Evolutionary conservation across 2,797 vertebrate species (phyloP), one percentile per base, ranked within the genome.

Genomic region (Clarias platycephalus): DNA sequence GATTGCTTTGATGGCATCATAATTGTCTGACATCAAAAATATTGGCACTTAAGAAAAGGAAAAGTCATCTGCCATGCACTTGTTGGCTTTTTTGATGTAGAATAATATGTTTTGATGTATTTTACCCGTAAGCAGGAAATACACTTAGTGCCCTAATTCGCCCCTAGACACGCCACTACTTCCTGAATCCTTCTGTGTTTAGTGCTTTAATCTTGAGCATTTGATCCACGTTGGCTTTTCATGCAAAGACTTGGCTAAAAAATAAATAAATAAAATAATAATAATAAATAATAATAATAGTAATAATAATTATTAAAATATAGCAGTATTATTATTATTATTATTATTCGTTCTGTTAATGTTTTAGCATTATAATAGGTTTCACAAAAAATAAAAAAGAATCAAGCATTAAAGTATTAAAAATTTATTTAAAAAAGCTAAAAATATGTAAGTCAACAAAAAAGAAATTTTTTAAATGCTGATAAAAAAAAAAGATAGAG

Each of bases 11-110:
- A 94, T 91, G 93, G 92, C 91, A 90, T 88, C 88, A 83, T 94
- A 93, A 94, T 93, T 94, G 93, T 91, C 89, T 91, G 91, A 93
- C 93, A 94, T 95, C 93, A 93, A 94, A 94, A 92, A 93, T 92
- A 93, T 92, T 90, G 80, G 87, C 93, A 89, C 87, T 89, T 88
- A 90, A 86, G 75, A 71, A 70, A 74, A 80, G 80, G 58, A 92
- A 90, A 89, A 87, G 92, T 94, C 93, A 93, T 93, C 91, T 91
- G 83, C 58, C 28, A 20, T 81, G 68, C 80, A 91, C 84, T 90
- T 80, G 84, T 55, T 64, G 89, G 87, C 83, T 89, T 55, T 88
- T 92, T 90, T 80, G 67, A 91, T 92, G 90, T 92, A 90, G 91
- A 93, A 89, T 91, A 91, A 93, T 94, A 93, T 89, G 93, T 93